Evolutionary conservation across 2,113 vertebrate species (phyloP), one percentile per base, ranked within the genome.

Genomic region (Myotis lucifugus): DNA sequence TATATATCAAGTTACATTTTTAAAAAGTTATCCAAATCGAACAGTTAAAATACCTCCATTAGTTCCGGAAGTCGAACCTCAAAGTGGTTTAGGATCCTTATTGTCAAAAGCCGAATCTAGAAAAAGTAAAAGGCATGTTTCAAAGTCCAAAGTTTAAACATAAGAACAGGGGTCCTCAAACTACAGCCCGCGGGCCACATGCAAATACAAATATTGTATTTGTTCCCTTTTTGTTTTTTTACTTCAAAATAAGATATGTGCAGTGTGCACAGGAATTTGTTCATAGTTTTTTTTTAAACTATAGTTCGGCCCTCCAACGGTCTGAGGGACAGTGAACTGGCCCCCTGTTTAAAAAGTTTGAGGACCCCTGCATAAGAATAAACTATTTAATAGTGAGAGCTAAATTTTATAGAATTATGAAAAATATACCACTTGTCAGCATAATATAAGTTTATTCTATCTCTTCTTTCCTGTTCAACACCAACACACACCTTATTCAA

Each of bases 11-110:
- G 15, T 37, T 40, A 40, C 40, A 8, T 76, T 95, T 85, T 66
- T 52, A 19, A 52, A 64, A 74, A 59, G 14, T 32, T 54, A 91
- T 46, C 29, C 48, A 88, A 96, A 90, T 46, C 2, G 42, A 74
- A 95, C 40, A 50, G 61, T 34, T 97, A 86, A 52, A 94, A 56
- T 99, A 99, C 99, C 99, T 99, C 98, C n/a, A 92, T 18, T 56
- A 94, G 91, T 29, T 96, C 67, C 1, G 98, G 98, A 97, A 99
- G 98, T 15, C 84, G 97, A 32, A 98, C 97, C 89, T 99, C 98
- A 97, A 99, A 99, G 96, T 99, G 99, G 88, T 98, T 99, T 96
- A 99, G 98, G 96, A 99, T 99, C 97, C 99, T 98, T 97, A 99
- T 76, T 4, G 99, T 99, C 97, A 99, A 97, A 3, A 99, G 98